Conservation (phyloP, 2,888 invertebrate genomes). For the Campoletis raptor region DNA sequence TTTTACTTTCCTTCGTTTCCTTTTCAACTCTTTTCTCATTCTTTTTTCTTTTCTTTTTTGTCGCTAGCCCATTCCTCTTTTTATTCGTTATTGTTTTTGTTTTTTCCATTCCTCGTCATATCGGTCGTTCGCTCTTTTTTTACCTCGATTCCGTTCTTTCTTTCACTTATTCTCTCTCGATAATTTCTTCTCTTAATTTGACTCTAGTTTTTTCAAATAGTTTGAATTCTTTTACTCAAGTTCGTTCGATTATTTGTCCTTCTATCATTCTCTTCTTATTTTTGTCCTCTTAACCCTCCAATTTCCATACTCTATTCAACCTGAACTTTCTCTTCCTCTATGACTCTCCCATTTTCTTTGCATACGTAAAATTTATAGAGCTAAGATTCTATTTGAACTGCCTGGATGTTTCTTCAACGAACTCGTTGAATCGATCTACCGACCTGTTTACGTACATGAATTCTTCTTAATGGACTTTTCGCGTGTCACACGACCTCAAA, state of each 20-base stretch:
- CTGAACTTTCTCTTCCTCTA: neutral
- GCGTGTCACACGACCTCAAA: slow-evolving; percentile 77
- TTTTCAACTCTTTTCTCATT: slow-evolving; percentile 15
- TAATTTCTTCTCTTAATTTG: neutral
- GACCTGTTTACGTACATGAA: slow-evolving; percentile 76
- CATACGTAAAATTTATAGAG: slow-evolving; percentile 3
- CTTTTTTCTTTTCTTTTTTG: slow-evolving; percentile 57
- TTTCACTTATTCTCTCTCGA: neutral
- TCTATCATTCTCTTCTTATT: neutral
- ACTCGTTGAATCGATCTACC: slow-evolving; percentile 69
- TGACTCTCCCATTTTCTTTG: neutral
- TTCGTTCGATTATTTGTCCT: neutral
- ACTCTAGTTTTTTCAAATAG: neutral
- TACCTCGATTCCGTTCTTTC: neutral
- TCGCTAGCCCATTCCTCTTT: neutral
- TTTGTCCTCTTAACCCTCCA: neutral
- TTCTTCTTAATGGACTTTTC: slow-evolving; percentile 78
- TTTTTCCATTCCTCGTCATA: neutral
- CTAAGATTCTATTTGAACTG: slow-evolving; percentile 60
- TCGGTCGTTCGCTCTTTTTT: neutral
- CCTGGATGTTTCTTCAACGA: slow-evolving; percentile 47
- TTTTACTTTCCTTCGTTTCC: slow-evolving; percentile 29
- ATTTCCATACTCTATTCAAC: neutral
- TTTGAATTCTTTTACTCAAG: neutral
- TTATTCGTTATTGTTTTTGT: neutral